A percentile compares a stretch with the other conserved stretches of the same genome.
Conservation (phyloP, 2,113 vertebrate species). For the Macrotus californicus region DNA sequence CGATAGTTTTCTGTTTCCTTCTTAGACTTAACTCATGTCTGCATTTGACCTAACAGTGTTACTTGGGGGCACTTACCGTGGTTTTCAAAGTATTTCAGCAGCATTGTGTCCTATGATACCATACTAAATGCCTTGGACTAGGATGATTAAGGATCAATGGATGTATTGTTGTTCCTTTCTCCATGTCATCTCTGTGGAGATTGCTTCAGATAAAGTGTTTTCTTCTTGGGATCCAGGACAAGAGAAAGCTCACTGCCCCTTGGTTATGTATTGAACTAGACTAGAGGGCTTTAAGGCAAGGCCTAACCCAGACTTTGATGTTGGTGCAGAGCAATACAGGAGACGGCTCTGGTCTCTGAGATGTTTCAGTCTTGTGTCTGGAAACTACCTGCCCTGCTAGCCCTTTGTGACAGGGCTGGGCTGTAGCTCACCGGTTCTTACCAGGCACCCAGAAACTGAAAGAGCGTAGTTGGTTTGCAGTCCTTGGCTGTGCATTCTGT, state of each 20-base stretch:
- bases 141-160: not conserved
- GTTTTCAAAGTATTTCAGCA: not conserved
- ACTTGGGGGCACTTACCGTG: not conserved
- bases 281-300: not conserved
- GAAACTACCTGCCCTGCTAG: not conserved
- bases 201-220: not conserved
- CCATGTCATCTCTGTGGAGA: not conserved
- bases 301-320: not conserved
- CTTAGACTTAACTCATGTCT: not conserved
- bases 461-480: not conserved
- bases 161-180: not conserved
- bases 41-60: not conserved
- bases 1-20: not conserved
- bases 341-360: not conserved
- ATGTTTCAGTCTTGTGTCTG: not conserved
- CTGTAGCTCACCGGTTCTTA: not conserved
- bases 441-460: not conserved
- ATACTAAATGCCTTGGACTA: not conserved
- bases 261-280: not conserved
- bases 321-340: not conserved
- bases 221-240: not conserved
- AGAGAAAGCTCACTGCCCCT: not conserved
- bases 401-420: not conserved
- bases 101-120: not conserved
- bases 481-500: not conserved